Evolutionary conservation across 2,888 invertebrate species (phyloP), one percentile per base, ranked within the genome.

Genomic region (Mythimna loreyi): DNA sequence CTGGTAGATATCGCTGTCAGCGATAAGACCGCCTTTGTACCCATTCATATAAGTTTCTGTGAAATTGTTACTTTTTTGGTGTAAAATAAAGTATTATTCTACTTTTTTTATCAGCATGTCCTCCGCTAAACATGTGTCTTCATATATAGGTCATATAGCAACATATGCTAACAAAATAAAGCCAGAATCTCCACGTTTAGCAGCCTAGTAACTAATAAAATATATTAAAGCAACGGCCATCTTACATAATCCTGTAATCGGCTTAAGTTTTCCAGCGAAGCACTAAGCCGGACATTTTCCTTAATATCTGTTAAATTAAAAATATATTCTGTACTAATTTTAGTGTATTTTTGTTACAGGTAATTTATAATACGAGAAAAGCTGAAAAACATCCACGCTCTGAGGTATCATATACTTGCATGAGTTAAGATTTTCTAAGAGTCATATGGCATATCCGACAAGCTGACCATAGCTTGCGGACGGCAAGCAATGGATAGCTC

Each of bases 291-390:
- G 16, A n/a, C 55, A 36, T 60, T 52, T 61, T 33, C 60, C 19
- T 52, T 69, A 57, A 61, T 61, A 60, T 50, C 36, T 23, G 16
- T 50, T 49, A 11, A 50, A 57, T 72, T 45, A 40, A 45, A 36
- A 49, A 53, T 66, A 23, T 40, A 4, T 52, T 45, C 23, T 53
- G 47, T 63, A 13, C 59, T 74, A 43, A 67, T 57, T 23, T 50
- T 49, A 13, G 3, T 9, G 11, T 61, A 25, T 68, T 75, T 63
- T 75, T 80, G 75, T 77, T 77, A 40, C 80, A 77, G 76, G 76
- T 80, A 76, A 79, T 72, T 72, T 30, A 16, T n/a, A n/a, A n/a
- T 52, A 28, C 19, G 25, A 25, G 3, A 33, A 19, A 19, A n/a
- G n/a, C 21, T 43, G 40, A n/a, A 28, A 16, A 6, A 8, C 19